Base-by-base conservation (phyloP, 2,797 vertebrate genomes). In the Aulostomus chinensis region DNA sequence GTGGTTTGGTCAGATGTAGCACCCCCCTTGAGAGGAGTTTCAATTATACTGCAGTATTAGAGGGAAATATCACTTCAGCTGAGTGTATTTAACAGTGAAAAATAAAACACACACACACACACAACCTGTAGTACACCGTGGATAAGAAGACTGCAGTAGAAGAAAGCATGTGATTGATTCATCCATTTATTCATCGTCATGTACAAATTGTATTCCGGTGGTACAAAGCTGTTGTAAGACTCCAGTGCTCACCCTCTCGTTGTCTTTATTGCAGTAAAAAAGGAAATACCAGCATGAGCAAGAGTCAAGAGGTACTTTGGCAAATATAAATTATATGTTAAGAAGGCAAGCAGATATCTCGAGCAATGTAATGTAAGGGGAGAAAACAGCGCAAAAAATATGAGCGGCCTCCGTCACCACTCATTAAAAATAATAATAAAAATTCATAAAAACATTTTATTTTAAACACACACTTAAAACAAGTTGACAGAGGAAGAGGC, bases 371-470 rank as follows among this genome's bases (percentile, higher is more conserved):
- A 80, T 55, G 58, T 61, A 80, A 75, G 50, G 69, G 70, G 69
- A 66, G 51, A 62, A 61, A 66, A 62, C 15, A 12, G 50, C 24
- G 25, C 66, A 35, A 42, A 36, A 68, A 37, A 37, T 36, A 53
- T 35, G 68, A 78, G 63, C 15, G 17, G 50, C 67, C 60, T 73
- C 40, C 14, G 32, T 68, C 45, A 29, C 46, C 45, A 20, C 64
- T 81, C 90, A 88, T 93, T 90, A 89, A 92, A 94, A 78, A 71
- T 93, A 93, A 91, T 84, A 93, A 94, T 94, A 95, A 94, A 93
- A 94, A 92, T 92, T 64, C 93, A 93, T 94, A 94, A 95, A 95
- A 95, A 96, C 93, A 94, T 92, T 91, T 92, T 91, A 93, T 92
- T 94, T 93, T 92, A 91, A 91, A 91, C 92, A 93, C 89, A 88